Base-by-base conservation (phyloP, 2,888 invertebrate genomes). In the Smittia aterrima region DNA sequence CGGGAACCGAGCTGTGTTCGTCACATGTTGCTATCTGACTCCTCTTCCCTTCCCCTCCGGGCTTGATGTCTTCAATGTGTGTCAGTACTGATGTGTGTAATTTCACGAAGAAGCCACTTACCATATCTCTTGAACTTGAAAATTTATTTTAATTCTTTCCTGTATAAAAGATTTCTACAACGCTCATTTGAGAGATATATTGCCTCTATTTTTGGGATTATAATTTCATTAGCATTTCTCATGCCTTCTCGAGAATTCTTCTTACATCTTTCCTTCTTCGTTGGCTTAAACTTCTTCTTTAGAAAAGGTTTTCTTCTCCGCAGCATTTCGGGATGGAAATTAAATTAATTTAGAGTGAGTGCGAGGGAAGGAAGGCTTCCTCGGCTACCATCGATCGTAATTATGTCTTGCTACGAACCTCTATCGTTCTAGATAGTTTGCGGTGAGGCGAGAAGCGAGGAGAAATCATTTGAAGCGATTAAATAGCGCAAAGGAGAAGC, bases 171-270 rank as follows among this genome's bases (percentile, higher is more conserved):
- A 68, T 68, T 68, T 40, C 9, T 22, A 41, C 24, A 47, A 58
- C 47, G 47, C 54, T 18, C 20, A 32, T 67, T 32, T 24, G 27
- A 40, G 40, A 66, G 32, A 32, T 22, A 72, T 25, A 72, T 58
- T 16, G 72, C 62, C 54, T 62, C 62, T 72, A 70, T 70, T 70
- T 54, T 64, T 70, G 53, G 70, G 53, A 70, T 70, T 72, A 62
- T 72, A 72, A 72, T 72, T 72, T 72, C 40, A 72, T 72, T 72
- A 72, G 62, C 72, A 72, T 72, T 72, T 62, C 62, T 72, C 70
- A 70, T 72, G 58, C 40, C 22, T 47, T 54, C 38, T 24, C 27
- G 25, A 71, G 18, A 32, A 24, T 25, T 66, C 24, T 62, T 53
- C n/a, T 47, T 47, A 47, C 47, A 13, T n/a, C 47, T 47, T 47